A percentile compares a stretch with the other conserved stretches of the same genome.
Conservation (phyloP, 2,113 vertebrate genomes). For the Rhinoderma darwinii region DNA sequence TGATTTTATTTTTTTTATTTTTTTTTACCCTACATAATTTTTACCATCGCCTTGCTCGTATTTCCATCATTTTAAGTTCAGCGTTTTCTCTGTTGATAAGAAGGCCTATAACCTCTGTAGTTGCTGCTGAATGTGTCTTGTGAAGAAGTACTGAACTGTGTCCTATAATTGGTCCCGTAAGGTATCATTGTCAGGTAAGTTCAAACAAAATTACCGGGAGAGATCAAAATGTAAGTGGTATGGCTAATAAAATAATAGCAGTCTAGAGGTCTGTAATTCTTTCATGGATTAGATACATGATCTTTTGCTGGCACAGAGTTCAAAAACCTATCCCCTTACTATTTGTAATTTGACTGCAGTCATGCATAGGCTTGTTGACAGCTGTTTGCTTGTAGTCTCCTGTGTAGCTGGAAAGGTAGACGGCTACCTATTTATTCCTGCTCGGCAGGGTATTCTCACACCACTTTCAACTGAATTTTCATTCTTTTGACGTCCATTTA, state of each 20-base stretch:
- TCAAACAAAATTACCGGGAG: slow-evolving; percentile 61
- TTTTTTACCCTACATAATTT: too few species aligned
- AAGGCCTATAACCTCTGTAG: not conserved
- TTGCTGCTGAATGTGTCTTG: not conserved
- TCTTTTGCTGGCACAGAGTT: slow-evolving; percentile 70
- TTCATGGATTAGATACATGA: slow-evolving; percentile 70
- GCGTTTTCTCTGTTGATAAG: not conserved
- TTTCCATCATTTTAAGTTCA: too few species aligned
- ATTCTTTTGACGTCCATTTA: slow-evolving; percentile 17
- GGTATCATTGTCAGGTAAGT: slow-evolving; percentile 59
- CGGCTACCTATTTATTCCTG: slow-evolving; percentile 61
- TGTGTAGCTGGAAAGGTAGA: slow-evolving; percentile 63
- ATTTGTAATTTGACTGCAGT: slow-evolving; percentile 70
- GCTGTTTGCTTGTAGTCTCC: slow-evolving; percentile 68
- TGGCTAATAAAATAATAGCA: slow-evolving; percentile 70
- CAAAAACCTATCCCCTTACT: slow-evolving; percentile 67
- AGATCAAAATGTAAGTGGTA: slow-evolving; percentile 63
- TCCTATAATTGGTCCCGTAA: slow-evolving; percentile 53
- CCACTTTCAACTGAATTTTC: slow-evolving; percentile 31
- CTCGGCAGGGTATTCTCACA: slow-evolving; percentile 53
- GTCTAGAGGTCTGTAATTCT: slow-evolving; percentile 67
- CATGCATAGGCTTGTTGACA: slow-evolving; percentile 70
- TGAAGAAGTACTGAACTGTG: slow-evolving; percentile 39
- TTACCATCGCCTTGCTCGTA: not conserved
- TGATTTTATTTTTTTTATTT: too few species aligned